Evolutionary conservation across 2,113 vertebrate species (phyloP).

Genomic region (Rutilus rutilus): DNA sequence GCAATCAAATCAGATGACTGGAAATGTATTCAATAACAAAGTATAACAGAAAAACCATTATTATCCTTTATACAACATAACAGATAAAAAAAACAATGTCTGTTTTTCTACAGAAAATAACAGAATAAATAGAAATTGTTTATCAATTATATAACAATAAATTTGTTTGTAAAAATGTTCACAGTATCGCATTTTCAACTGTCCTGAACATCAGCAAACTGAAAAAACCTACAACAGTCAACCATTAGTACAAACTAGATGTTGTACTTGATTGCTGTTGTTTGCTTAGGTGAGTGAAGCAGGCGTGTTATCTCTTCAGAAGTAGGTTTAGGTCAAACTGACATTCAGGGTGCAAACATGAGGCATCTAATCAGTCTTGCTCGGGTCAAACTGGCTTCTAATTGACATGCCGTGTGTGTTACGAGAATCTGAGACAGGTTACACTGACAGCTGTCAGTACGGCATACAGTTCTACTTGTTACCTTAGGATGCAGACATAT

Average conservation of each 20-base stretch:
- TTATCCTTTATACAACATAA: background rate
- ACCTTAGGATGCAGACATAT: constrained; percentile 29
- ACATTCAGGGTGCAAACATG: constrained; percentile 69
- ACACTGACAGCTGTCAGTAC: constrained; percentile 73
- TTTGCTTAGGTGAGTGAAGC: constrained; percentile 39
- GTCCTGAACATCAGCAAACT: background rate
- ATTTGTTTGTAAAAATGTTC: background rate
- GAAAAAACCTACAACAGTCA: background rate
- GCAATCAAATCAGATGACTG: background rate
- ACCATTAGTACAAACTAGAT: background rate
- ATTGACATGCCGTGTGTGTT: constrained; percentile 63
- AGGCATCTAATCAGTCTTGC: constrained; percentile 68
- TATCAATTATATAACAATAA: background rate
- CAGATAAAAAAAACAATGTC: too few species aligned
- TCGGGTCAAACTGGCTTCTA: constrained; percentile 65
- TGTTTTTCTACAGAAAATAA: background rate
- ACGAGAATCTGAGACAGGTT: constrained; percentile 56
- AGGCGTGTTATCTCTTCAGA: constrained; percentile 40
- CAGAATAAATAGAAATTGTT: background rate
- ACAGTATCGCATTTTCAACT: background rate
- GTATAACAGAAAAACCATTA: background rate
- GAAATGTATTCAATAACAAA: background rate
- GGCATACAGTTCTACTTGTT: background rate
- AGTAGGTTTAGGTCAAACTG: constrained; percentile 57
- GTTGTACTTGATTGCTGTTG: constrained; percentile 23